phyloP scores from a whole-genome alignment of 2,113 vertebrate genomes.

The Sceloporus undulatus region DNA sequence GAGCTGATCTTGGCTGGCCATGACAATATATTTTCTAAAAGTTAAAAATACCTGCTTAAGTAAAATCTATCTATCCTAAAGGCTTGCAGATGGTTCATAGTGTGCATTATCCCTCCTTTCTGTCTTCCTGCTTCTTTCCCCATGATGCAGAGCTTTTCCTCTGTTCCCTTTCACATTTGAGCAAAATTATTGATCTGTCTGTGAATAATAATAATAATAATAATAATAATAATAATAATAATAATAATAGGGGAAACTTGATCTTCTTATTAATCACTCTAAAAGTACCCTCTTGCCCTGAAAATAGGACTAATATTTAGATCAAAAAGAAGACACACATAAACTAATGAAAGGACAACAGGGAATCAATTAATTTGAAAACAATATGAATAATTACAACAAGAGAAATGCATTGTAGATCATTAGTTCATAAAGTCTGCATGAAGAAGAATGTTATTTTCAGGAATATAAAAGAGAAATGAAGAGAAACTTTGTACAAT shows the following conservation, averaged over 20 bases:
- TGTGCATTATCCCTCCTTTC: background rate
- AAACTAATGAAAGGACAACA: no score
- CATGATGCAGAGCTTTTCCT: background rate
- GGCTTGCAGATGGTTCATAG: background rate
- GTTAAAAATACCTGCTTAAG: background rate
- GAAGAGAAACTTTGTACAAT: background rate
- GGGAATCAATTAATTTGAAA: background rate
- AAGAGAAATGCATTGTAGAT: background rate
- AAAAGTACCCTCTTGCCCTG: background rate
- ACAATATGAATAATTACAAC: background rate
- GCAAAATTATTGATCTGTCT: background rate
- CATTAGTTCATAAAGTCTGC: background rate
- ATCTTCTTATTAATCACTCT: background rate
- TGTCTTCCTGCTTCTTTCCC: background rate
- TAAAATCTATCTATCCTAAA: background rate
- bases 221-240: background rate
- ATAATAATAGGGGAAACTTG: background rate
- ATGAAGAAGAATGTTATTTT: background rate
- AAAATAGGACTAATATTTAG: background rate
- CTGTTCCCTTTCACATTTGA: background rate
- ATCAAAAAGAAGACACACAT: no score
- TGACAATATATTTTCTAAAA: no score
- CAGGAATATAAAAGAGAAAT: background rate
- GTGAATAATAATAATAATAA: no score
- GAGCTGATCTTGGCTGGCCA: no score